phyloP scores from a whole-genome alignment of 1,140 invertebrate species.

The Leptonema lineaticorne region DNA sequence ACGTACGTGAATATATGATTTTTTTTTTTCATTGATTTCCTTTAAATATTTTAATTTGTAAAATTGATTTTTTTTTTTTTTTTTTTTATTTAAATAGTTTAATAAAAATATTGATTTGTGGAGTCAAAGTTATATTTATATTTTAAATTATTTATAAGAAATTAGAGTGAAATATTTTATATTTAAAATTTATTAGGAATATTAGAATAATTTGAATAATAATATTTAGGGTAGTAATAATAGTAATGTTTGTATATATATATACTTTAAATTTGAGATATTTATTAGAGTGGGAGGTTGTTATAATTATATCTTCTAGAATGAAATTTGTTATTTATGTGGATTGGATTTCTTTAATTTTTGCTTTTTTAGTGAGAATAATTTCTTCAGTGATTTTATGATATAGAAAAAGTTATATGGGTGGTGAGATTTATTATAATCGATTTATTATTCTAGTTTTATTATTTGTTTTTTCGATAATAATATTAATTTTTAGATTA shows the following conservation, averaged over 20 bases:
- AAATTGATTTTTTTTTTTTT: conserved; percentile 54
- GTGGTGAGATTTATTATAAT: conserved; percentile 51
- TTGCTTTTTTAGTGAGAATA: conserved; percentile 60
- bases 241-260: background rate
- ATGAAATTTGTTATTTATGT: background rate
- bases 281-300: background rate
- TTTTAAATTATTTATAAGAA: conserved; percentile 47
- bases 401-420: conserved; percentile 64
- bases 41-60: conserved; percentile 62
- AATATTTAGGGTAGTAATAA: conserved; percentile 29
- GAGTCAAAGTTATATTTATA: conserved; percentile 52
- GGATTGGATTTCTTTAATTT: conserved; percentile 53
- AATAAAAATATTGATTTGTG: conserved; percentile 64
- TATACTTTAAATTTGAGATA: background rate
- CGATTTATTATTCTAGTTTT: conserved; percentile 63
- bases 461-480: conserved; percentile 68
- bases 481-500: conserved; percentile 66
- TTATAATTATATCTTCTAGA: background rate
- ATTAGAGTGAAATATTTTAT: conserved; percentile 49
- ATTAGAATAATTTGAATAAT: conserved; percentile 42
- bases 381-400: conserved; percentile 64
- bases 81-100: conserved; percentile 63
- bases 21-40: conserved; percentile 62
- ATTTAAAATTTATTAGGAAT: too few relatives aligned
- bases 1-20: conserved; percentile 59